phyloP scores from a whole-genome alignment of 2,113 vertebrate genomes.

The Stomatorhinus ivindoensis region DNA sequence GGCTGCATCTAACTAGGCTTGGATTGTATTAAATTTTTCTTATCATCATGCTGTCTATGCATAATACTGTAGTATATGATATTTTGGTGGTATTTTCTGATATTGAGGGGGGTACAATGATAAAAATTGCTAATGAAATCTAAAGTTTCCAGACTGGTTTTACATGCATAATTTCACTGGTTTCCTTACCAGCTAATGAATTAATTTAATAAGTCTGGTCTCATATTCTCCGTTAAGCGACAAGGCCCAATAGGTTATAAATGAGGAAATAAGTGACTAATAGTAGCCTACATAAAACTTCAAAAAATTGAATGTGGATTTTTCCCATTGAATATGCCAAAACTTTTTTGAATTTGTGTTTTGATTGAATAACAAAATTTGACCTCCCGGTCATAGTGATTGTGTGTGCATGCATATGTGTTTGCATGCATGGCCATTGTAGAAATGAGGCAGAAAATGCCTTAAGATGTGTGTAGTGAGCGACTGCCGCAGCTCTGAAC shows the following conservation, averaged over 20 bases:
- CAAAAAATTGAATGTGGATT: neutral
- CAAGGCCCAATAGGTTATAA: neutral
- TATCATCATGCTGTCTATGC: neutral
- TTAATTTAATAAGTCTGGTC: neutral
- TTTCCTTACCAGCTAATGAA: neutral
- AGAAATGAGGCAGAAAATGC: neutral
- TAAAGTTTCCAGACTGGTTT: neutral
- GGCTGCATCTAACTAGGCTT: neutral
- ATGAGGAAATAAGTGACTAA: neutral
- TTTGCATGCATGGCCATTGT: neutral
- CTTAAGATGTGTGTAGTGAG: neutral
- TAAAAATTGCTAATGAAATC: neutral
- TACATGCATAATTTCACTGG: neutral
- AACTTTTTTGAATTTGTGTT: neutral
- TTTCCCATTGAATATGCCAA: neutral
- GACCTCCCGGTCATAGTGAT: neutral
- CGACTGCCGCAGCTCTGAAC: neutral
- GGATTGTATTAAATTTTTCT: neutral
- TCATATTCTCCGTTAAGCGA: neutral
- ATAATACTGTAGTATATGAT: neutral
- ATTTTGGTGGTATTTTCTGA: neutral
- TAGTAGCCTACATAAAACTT: neutral
- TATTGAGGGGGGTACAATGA: neutral
- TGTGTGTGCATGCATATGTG: neutral
- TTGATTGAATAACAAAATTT: neutral